Evolutionary conservation across 1,140 invertebrate genomes (phyloP).

Genomic region (Tetragnatha versicolor): DNA sequence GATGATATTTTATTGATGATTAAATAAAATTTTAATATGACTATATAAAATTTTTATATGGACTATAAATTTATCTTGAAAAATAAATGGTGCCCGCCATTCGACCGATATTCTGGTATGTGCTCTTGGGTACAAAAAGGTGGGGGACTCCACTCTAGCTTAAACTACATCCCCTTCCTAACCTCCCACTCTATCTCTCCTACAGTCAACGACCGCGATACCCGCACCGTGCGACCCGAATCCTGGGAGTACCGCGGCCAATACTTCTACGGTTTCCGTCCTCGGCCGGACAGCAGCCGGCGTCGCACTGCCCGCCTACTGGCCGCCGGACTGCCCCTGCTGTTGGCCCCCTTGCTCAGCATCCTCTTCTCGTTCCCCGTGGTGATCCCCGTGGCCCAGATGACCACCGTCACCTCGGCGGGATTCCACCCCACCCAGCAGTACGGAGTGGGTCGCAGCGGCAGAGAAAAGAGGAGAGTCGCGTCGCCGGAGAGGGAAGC

Average conservation of each 20-base stretch:
- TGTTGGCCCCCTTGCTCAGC: constrained; percentile 45
- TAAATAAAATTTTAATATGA: too few relatives aligned
- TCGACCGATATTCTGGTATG: too few relatives aligned
- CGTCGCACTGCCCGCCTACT: constrained; percentile 13
- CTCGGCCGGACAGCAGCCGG: neutral
- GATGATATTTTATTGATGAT: too few relatives aligned
- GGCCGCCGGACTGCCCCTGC: constrained; percentile 44
- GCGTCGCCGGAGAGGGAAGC: neutral
- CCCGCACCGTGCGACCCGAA: constrained; percentile 31
- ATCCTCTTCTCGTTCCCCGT: constrained; percentile 45
- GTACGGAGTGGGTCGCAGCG: neutral
- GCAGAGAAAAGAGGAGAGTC: neutral
- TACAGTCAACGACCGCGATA: constrained; percentile 22
- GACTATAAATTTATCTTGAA: too few relatives aligned
- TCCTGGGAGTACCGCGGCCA: constrained; percentile 52
- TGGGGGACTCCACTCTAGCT: too few relatives aligned
- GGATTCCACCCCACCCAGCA: neutral
- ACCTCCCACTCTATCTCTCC: neutral
- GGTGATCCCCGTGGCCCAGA: constrained; percentile 29
- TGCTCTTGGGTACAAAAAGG: too few relatives aligned
- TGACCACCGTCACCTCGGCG: constrained; percentile 2
- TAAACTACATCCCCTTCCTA: neutral
- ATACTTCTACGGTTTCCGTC: constrained; percentile 49
- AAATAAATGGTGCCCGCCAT: too few relatives aligned
- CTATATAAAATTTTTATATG: too few relatives aligned